Conservation (phyloP, 2,888 invertebrate species). For the Hyles lineata region DNA sequence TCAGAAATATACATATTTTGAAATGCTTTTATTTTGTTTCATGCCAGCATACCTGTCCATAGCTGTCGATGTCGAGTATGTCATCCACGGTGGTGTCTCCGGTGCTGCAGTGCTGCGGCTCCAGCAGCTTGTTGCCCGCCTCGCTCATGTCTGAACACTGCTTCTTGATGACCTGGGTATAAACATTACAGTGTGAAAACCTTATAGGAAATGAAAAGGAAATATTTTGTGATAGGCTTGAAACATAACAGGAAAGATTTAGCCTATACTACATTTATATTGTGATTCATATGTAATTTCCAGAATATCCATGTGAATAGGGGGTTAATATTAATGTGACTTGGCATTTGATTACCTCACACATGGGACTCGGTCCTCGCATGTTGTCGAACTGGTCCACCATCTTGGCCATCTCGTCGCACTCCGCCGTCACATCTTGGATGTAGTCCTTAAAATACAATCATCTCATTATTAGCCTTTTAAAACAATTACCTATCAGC, state of each 20-base stretch:
- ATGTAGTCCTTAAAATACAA: constrained; percentile 62
- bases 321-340: too few species aligned
- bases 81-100: background rate
- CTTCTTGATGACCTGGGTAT: background rate
- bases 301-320: too few species aligned
- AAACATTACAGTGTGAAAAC: background rate
- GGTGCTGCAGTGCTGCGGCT: background rate
- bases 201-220: too few species aligned
- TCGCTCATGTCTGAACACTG: background rate
- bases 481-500: background rate
- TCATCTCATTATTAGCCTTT: background rate
- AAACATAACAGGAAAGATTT: too few species aligned
- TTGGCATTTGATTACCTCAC: constrained; percentile 46
- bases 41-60: background rate
- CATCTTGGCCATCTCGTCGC: constrained; percentile 49
- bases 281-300: too few species aligned
- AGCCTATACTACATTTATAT: too few species aligned
- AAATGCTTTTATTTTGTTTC: too few species aligned
- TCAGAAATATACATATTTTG: too few species aligned
- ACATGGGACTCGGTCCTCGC: constrained; percentile 43
- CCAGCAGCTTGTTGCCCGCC: background rate
- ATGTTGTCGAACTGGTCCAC: constrained; percentile 42
- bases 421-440: constrained; percentile 58
- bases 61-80: constrained; percentile 5
- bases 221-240: too few species aligned